Evolutionary conservation across 2,797 vertebrate species (phyloP).

Genomic region (Loris lydekkerianus): DNA sequence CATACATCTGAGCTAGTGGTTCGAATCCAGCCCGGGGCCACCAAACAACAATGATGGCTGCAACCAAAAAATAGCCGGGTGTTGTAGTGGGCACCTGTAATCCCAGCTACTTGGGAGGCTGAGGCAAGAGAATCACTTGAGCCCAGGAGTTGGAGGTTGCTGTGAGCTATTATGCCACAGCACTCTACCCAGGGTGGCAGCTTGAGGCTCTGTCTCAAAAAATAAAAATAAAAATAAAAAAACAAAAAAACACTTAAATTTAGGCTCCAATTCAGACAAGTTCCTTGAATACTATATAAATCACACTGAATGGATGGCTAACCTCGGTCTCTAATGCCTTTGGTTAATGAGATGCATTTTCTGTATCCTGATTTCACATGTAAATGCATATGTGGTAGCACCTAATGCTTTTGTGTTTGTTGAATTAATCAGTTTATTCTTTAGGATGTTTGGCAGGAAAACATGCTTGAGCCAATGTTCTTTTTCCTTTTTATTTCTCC

Average conservation of each 20-base stretch:
- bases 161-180: no score
- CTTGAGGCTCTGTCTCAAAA: no score
- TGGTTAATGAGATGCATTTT: constrained; percentile 51
- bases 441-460: constrained; percentile 38
- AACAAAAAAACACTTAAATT: background rate
- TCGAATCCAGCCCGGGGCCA: no score
- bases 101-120: no score
- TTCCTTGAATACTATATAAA: constrained; percentile 35
- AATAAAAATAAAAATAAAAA: no score
- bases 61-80: no score
- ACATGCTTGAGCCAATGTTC: background rate
- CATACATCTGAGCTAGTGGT: no score
- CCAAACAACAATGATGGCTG: no score
- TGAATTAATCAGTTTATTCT: constrained; percentile 48
- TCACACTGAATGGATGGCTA: background rate
- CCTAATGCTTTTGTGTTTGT: constrained; percentile 24
- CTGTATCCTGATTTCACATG: constrained; percentile 55
- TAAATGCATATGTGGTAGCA: constrained; percentile 28
- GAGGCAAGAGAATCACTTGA: no score
- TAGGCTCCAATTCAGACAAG: constrained; percentile 3
- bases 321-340: background rate
- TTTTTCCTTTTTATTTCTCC: constrained; percentile 27
- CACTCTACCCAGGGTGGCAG: no score
- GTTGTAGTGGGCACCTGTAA: no score
- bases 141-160: no score